phyloP scores from a whole-genome alignment of 2,797 vertebrate genomes.

The Chlorospingus flavigularis region DNA sequence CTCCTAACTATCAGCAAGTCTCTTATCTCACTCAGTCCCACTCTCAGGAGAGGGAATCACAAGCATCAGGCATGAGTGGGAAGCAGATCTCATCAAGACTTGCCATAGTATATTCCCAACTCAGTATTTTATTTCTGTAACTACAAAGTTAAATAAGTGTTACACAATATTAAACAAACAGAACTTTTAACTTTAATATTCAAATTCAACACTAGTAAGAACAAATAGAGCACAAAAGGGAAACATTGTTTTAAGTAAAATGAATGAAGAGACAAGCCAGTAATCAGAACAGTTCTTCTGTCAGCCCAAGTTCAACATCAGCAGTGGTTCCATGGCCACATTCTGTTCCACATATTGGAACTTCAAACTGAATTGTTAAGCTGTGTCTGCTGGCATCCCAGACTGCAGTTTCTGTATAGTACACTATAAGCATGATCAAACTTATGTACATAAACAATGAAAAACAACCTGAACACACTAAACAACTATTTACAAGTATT shows the following conservation, averaged over 20 bases:
- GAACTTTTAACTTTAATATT: conserved; percentile 78
- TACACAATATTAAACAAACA: conserved; percentile 69
- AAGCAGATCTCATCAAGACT: neutral
- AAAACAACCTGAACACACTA: conserved; percentile 64
- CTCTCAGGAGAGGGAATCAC: neutral
- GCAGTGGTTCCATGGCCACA: conserved; percentile 31
- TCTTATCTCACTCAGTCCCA: neutral
- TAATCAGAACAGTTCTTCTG: conserved; percentile 35
- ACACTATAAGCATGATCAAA: conserved; percentile 69
- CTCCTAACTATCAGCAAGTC: neutral
- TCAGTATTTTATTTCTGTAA: neutral
- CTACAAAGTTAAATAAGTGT: conserved; percentile 10
- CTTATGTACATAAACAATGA: conserved; percentile 70
- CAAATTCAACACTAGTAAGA: conserved; percentile 71
- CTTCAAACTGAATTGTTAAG: conserved; percentile 39
- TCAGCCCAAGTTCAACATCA: conserved; percentile 53
- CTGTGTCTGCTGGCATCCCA: conserved; percentile 58
- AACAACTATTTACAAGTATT: conserved; percentile 68
- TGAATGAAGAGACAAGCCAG: conserved; percentile 52
- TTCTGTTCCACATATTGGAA: conserved; percentile 50
- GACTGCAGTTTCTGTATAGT: conserved; percentile 64
- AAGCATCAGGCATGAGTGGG: neutral
- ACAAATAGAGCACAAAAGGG: conserved; percentile 69
- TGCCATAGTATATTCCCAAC: neutral
- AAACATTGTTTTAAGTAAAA: conserved; percentile 66